Conservation (phyloP, 1,140 invertebrate species). For the Nasonia longicornis region DNA sequence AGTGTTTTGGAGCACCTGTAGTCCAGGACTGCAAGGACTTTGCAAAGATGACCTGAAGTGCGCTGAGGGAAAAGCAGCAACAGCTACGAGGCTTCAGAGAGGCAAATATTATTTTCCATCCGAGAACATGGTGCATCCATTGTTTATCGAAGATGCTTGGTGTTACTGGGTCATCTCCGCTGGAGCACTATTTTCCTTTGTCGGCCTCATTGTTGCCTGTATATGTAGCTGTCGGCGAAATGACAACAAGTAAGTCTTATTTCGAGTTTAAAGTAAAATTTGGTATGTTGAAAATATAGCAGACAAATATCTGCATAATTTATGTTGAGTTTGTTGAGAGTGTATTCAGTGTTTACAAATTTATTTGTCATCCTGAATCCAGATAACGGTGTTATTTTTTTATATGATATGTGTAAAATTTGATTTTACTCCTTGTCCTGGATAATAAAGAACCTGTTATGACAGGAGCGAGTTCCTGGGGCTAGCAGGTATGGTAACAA, state of each 20-base stretch:
- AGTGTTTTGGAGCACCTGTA: not conserved
- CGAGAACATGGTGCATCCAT: conserved; percentile 54
- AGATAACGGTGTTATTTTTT: not conserved
- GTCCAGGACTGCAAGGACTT: not conserved
- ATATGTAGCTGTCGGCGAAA: conserved; percentile 65
- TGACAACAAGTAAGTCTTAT: conserved; percentile 61
- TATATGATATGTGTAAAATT: not conserved
- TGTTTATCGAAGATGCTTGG: conserved; percentile 58
- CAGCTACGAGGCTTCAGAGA: conserved; percentile 26
- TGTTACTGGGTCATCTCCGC: conserved; percentile 63
- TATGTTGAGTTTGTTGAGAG: no score
- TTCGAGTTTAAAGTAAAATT: not conserved
- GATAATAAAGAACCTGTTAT: conserved; percentile 50
- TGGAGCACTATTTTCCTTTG: conserved; percentile 61
- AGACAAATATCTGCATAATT: no score
- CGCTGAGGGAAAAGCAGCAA: not conserved
- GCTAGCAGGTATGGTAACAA: conserved; percentile 67
- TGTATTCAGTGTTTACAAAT: not conserved
- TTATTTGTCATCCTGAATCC: not conserved
- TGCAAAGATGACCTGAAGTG: conserved; percentile 37
- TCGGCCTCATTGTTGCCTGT: conserved; percentile 63
- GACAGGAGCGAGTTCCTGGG: conserved; percentile 68
- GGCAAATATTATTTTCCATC: conserved; percentile 22
- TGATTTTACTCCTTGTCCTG: not conserved
- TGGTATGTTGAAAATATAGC: not conserved